These are phyloP conservation scores for Ophiodon elongatus DNA, from an alignment of 2,113 vertebrate genomes.

Conservation along the genomic window DNA sequence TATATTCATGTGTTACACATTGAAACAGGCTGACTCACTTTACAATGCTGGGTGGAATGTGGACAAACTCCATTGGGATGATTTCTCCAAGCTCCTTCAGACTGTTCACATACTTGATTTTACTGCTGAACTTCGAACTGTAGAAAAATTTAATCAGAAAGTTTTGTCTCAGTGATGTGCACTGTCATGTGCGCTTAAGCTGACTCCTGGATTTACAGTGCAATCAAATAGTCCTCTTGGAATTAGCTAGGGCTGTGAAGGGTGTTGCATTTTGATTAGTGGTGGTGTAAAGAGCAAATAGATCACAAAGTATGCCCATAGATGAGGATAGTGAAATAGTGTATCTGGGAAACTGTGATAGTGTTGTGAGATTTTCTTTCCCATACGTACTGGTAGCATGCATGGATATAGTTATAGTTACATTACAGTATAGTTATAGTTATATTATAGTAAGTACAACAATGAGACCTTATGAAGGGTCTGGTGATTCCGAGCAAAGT, in stretches of 20 bases:
- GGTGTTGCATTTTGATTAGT: not conserved
- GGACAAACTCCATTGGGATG: slow-evolving; percentile 93
- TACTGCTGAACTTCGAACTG: slow-evolving; percentile 97
- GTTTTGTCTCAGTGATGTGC: not conserved
- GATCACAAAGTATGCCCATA: not conserved
- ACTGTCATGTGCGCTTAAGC: not conserved
- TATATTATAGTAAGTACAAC: not conserved
- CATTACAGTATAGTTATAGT: too few relatives aligned
- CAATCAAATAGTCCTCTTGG: not conserved
- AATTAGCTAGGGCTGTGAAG: not conserved
- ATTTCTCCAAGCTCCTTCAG: slow-evolving; percentile 89
- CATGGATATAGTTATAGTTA: not conserved
- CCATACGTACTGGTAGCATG: not conserved
- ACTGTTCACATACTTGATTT: slow-evolving; percentile 92
- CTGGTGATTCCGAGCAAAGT: slow-evolving; percentile 92
- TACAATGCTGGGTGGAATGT: slow-evolving; percentile 92
- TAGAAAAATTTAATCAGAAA: slow-evolving; percentile 37
- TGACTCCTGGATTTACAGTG: not conserved
- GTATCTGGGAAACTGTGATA: not conserved
- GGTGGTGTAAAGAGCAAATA: not conserved
- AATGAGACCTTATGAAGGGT: slow-evolving; percentile 93
- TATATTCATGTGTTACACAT: not conserved
- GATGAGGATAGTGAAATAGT: not conserved
- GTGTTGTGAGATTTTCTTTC: not conserved
- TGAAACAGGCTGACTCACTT: slow-evolving; percentile 86